These are phyloP conservation scores for Tipula helvola DNA, from an alignment of 2,888 invertebrate genomes.

Conservation along the genomic window DNA sequence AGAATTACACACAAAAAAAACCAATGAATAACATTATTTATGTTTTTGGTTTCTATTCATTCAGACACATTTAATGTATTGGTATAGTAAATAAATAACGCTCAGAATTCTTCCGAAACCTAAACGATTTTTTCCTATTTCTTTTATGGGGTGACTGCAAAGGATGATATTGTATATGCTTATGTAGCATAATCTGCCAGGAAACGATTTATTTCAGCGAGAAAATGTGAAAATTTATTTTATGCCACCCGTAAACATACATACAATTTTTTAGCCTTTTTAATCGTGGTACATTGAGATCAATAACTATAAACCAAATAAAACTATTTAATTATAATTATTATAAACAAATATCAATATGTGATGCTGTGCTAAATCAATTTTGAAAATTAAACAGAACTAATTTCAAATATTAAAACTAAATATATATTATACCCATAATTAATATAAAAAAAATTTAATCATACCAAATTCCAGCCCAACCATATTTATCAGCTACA, in stretches of 20 bases:
- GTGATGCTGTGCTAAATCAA: background rate
- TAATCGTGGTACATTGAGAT: too few species aligned
- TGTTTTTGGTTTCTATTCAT: background rate
- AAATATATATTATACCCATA: background rate
- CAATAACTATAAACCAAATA: background rate
- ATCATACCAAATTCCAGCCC: background rate
- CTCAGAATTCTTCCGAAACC: background rate
- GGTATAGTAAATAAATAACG: background rate
- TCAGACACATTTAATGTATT: too few species aligned
- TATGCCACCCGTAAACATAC: background rate
- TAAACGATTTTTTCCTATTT: background rate
- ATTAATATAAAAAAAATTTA: background rate
- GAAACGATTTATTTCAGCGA: background rate
- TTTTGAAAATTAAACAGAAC: background rate
- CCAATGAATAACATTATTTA: background rate
- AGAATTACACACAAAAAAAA: background rate
- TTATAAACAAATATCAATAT: background rate
- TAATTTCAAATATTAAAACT: background rate
- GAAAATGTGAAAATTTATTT: background rate
- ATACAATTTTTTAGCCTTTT: too few species aligned
- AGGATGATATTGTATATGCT: background rate
- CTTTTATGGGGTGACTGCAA: background rate
- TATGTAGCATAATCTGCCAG: background rate
- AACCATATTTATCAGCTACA: background rate
- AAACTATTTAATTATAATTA: background rate